Conservation (phyloP, 1,140 invertebrate species). For the Zaprionus inermis region DNA sequence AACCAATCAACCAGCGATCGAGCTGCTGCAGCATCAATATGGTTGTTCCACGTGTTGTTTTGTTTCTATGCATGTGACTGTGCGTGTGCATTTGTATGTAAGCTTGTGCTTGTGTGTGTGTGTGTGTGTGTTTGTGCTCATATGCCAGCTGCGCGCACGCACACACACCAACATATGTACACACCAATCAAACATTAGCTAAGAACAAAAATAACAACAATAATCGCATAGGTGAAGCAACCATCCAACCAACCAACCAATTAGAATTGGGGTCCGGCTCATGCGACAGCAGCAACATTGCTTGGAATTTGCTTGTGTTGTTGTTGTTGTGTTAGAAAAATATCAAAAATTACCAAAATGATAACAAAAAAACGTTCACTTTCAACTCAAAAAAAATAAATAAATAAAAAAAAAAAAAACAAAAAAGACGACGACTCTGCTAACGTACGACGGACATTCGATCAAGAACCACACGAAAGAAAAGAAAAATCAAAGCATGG, state of each 20-base stretch:
- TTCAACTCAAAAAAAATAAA: conserved; percentile 68
- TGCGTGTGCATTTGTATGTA: not conserved
- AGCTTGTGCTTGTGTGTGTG: conserved; percentile 20
- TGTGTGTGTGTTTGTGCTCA: not conserved
- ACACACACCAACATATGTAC: not conserved
- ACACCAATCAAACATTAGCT: not conserved
- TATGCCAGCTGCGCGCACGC: not conserved
- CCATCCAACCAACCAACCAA: conserved; percentile 10
- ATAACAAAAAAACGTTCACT: conserved; percentile 69
- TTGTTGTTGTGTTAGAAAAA: conserved; percentile 68
- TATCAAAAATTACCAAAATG: conserved; percentile 42
- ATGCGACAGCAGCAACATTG: conserved; percentile 57
- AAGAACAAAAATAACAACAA: not conserved
- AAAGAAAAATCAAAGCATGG: conserved; percentile 15
- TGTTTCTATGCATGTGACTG: conserved; percentile 32
- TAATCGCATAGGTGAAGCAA: conserved; percentile 8
- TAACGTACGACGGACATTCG: conserved; percentile 44
- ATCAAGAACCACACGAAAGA: conserved; percentile 21
- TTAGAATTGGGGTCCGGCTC: conserved; percentile 23
- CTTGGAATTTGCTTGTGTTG: conserved; percentile 66
- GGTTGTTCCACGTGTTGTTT: conserved; percentile 49
- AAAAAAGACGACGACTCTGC: conserved; percentile 56
- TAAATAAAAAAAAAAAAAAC: conserved; percentile 39
- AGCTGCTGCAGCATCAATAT: conserved; percentile 47
- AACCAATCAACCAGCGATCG: conserved; percentile 59